Base-by-base conservation (phyloP, 2,113 vertebrate genomes). In the Porphyrio hochstetteri region DNA sequence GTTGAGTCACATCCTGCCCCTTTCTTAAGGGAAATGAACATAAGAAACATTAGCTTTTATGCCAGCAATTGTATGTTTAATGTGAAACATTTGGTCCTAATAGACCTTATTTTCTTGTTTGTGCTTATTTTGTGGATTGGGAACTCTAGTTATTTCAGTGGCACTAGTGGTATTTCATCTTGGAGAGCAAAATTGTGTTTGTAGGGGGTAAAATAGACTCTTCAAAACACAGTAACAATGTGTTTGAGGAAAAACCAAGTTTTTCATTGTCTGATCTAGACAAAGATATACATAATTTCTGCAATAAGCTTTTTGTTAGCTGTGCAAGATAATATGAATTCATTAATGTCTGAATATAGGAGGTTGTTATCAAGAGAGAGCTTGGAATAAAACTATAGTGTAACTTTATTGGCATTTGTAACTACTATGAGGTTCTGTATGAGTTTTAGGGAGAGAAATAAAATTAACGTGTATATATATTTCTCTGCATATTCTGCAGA, bases 41-140 rank as follows among this genome's bases (percentile, higher is more conserved):
- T 16, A 88, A 79, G 86, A 91, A 14, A 42, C 48, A 56, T 86
- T 36, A 31, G 50, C 23, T 78, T 95, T 93, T 78, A 35, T 91
- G 89, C 83, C 88, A 93, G 77, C 48, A 92, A 87, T 88, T 93
- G 64, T 87, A 67, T 70, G 33, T 76, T 91, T 91, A 92, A 92
- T 82, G 48, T 71, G 91, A 87, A 95, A 75, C 81, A 87, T 36
- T 93, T 85, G 89, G 77, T n/a, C 23, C 20, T 57, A 61, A 44
- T 31, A 72, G 53, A 44, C 16, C 23, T 81, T 24, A 53, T 78
- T 89, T 88, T 81, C 36, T 79, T 72, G 60, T 35, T 91, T 2
- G 0, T 76, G 77, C 57, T 92, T 81, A 53, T 91, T 82, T 89
- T 87, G 53, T 38, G 61, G 67, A 57, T 56, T 64, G 23, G 23